Evolutionary conservation across 2,113 vertebrate genomes (phyloP).

Genomic region (Actenoides hombroni): DNA sequence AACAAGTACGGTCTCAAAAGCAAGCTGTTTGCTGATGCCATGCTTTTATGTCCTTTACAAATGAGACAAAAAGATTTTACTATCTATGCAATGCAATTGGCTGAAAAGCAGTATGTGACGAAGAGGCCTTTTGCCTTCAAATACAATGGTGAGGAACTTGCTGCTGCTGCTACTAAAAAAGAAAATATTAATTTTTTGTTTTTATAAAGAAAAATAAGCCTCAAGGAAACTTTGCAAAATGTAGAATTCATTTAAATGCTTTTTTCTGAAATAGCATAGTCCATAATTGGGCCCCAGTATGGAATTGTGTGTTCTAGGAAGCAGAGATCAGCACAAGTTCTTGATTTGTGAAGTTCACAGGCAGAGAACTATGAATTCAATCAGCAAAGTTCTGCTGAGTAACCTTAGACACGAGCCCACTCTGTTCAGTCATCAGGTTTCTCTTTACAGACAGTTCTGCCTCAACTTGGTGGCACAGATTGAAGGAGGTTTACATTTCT

Average conservation of each 20-base stretch:
- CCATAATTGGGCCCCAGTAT: not conserved
- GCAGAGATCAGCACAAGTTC: not conserved
- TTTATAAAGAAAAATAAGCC: not conserved
- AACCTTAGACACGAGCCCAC: fast-evolving
- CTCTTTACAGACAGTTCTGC: not conserved
- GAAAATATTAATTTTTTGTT: not conserved
- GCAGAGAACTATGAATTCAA: not conserved
- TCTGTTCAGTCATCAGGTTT: not conserved
- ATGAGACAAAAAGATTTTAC: not conserved
- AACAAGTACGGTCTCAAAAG: not conserved
- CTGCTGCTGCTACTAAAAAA: not conserved
- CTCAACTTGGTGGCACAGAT: not conserved
- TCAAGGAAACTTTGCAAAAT: not conserved
- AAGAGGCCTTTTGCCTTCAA: not conserved
- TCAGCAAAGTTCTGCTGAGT: not conserved
- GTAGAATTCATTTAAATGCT: not conserved
- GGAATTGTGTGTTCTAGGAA: not conserved
- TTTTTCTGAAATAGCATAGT: not conserved
- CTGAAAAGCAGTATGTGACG: not conserved
- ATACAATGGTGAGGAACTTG: not conserved
- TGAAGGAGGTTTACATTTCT: not conserved
- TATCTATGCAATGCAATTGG: not conserved
- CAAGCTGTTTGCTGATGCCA: not conserved
- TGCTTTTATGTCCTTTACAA: not conserved
- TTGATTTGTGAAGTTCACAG: not conserved